These are phyloP conservation scores for Gallinago stenura DNA, from an alignment of 2,797 vertebrate genomes.

Conservation along the genomic window DNA sequence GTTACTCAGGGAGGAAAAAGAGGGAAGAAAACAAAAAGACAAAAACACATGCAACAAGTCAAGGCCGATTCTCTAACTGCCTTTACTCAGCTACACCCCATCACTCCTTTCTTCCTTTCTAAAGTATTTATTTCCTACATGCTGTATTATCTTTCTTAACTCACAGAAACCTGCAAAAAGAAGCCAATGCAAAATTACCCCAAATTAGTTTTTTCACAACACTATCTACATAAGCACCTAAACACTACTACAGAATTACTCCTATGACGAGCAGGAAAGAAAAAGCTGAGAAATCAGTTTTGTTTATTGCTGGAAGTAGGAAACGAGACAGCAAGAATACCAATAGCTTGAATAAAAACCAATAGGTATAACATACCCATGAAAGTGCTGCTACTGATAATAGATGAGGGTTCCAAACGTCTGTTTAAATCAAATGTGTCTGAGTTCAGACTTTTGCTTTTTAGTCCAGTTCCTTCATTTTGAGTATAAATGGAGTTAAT, in stretches of 20 bases:
- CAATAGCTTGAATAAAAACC: neutral
- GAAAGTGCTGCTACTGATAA: conserved; percentile 79
- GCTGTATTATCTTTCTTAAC: neutral
- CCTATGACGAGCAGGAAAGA: neutral
- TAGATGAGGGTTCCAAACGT: conserved; percentile 72
- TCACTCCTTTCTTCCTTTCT: neutral
- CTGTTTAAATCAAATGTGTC: conserved; percentile 77
- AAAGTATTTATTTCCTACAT: neutral
- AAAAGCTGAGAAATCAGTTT: neutral
- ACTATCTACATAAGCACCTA: neutral
- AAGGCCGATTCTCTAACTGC: neutral
- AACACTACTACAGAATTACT: neutral
- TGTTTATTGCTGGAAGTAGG: neutral
- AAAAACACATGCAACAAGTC: neutral
- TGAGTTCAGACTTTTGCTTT: conserved; percentile 74
- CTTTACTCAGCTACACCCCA: neutral
- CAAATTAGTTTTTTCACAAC: neutral
- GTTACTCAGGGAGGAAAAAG: neutral
- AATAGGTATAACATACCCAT: conserved; percentile 85
- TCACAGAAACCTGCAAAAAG: neutral
- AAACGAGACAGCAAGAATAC: neutral
- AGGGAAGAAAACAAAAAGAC: neutral
- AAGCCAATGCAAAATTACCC: neutral
- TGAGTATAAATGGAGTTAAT: conserved; percentile 67
- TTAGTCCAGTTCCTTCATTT: conserved; percentile 74